These are phyloP conservation scores for Micronisus gabar DNA, from an alignment of 2,113 vertebrate species.

Conservation along the genomic window DNA sequence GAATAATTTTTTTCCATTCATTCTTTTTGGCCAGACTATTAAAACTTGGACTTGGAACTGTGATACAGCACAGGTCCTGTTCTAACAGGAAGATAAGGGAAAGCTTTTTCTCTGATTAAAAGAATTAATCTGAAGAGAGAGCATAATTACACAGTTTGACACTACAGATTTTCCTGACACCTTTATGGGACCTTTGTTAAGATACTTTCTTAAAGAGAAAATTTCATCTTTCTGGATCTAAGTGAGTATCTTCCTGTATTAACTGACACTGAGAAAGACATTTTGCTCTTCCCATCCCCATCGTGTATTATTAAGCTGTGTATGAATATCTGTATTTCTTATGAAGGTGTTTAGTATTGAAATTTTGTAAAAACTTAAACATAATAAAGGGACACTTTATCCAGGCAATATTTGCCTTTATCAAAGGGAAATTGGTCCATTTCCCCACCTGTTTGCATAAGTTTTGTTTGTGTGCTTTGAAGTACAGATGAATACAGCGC, in stretches of 20 bases:
- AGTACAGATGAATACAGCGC: background rate
- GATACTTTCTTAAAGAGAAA: background rate
- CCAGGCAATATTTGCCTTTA: background rate
- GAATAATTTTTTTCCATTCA: background rate
- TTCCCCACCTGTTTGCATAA: background rate
- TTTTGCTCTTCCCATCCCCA: background rate
- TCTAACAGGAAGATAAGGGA: background rate
- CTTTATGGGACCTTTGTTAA: background rate
- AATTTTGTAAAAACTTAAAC: background rate
- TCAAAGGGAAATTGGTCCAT: background rate
- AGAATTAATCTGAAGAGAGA: background rate
- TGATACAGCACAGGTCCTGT: background rate
- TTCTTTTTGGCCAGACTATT: background rate
- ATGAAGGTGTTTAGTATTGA: background rate
- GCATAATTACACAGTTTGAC: background rate
- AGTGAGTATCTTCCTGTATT: background rate
- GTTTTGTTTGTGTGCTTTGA: background rate
- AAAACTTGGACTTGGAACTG: background rate
- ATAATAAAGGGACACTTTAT: background rate
- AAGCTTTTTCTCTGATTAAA: background rate
- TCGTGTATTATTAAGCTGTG: background rate
- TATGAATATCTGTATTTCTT: background rate
- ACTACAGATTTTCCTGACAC: background rate
- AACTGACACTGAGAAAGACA: background rate
- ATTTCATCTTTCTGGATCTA: background rate